phyloP scores from a whole-genome alignment of 2,113 vertebrate genomes.

The Spea bombifrons region DNA sequence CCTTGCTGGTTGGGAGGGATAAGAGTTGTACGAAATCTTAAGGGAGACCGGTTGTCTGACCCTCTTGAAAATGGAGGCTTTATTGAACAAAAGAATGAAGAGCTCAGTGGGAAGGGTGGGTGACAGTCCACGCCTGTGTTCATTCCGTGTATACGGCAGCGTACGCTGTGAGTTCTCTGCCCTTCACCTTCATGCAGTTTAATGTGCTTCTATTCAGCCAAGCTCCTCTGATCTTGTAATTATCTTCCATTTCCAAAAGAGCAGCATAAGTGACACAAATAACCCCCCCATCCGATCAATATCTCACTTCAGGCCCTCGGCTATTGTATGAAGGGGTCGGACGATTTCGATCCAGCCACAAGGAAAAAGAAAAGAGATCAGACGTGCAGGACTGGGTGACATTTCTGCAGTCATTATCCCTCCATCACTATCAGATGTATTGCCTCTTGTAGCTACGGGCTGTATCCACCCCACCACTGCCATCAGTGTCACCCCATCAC shows the following conservation, averaged over 20 bases:
- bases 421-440: neutral
- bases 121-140: neutral
- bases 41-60: neutral
- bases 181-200: slow-evolving; percentile 63
- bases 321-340: slow-evolving; percentile 58
- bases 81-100: slow-evolving; percentile 9
- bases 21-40: no score
- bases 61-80: neutral
- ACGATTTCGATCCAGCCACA: slow-evolving; percentile 60
- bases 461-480: slow-evolving; percentile 5
- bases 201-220: slow-evolving; percentile 62
- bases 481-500: neutral
- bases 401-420: slow-evolving; percentile 22
- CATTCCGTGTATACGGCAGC: neutral
- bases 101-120: neutral
- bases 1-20: no score
- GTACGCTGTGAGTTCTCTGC: slow-evolving; percentile 22
- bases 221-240: slow-evolving; percentile 65
- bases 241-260: slow-evolving; percentile 68
- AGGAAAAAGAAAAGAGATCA: slow-evolving; percentile 43
- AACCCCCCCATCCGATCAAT: slow-evolving; percentile 61
- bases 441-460: neutral
- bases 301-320: slow-evolving; percentile 57
- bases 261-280: slow-evolving; percentile 62
- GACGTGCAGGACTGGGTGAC: slow-evolving; percentile 27